phyloP scores from a whole-genome alignment of 2,113 vertebrate genomes.

The Nematolebias whitei region DNA sequence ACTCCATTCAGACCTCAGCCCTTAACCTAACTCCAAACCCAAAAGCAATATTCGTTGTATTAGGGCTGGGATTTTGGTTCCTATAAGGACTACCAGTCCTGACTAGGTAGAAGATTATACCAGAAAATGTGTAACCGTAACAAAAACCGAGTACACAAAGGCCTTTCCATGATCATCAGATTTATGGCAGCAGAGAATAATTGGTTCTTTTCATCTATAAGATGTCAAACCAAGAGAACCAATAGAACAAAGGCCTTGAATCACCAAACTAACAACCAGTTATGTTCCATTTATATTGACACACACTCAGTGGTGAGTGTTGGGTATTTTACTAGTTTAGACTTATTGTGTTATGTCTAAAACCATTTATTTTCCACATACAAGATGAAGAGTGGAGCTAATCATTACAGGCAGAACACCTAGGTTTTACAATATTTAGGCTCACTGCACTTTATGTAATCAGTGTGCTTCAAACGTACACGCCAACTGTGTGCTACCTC shows the following conservation, averaged over 20 bases:
- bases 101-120: too few species aligned
- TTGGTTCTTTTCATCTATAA: too few species aligned
- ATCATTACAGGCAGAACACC: not conserved
- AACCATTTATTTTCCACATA: not conserved
- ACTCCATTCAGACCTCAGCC: too few species aligned
- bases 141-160: too few species aligned
- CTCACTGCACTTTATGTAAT: not conserved
- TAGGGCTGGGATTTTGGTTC: too few species aligned
- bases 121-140: too few species aligned
- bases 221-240: not conserved
- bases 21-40: too few species aligned
- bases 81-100: too few species aligned
- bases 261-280: not conserved
- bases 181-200: too few species aligned
- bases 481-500: not conserved
- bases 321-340: not conserved
- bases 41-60: too few species aligned
- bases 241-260: not conserved
- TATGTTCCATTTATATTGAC: not conserved
- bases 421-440: conserved; percentile 4
- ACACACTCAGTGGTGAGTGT: not conserved
- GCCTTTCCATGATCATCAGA: too few species aligned
- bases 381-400: not conserved
- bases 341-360: not conserved
- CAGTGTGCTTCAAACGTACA: conserved; percentile 1